Evolutionary conservation across 2,797 vertebrate genomes (phyloP), one percentile per base, ranked within the genome.

Genomic region (Clarias fuscus): DNA sequence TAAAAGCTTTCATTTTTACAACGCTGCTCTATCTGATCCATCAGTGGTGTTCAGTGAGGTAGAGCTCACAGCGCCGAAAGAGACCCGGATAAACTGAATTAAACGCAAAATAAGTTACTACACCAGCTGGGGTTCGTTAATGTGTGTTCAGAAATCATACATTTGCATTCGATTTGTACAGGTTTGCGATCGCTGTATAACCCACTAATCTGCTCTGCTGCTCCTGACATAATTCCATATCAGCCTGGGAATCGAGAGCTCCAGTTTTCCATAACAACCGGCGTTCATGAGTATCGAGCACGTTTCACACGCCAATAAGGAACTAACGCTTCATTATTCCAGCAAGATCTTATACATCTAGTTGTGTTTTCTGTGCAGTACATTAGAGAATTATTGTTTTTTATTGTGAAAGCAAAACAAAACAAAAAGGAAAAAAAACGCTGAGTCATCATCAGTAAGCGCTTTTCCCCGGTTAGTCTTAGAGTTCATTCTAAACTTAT

Each of bases 181-280:
- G 61, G 61, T 80, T 40, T 81, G 61, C 15, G 24, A 17, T 65
- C 65, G 62, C 62, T 84, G 43, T 65, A 27, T 77, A 76, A 65
- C 83, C 58, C 61, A 76, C 33, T 84, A 76, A 84, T 84, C 61
- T 76, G 70, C 68, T 61, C 77, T 48, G 81, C 27, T 83, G 83
- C 37, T 84, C 59, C 65, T 76, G 83, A 84, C 71, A 84, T 61
- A 76, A 20, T 84, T 76, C 83, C 17, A 1, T 64, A 61, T 84
- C 37, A n/a, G 59, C 71, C 58, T 48, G 58, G 70, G 70, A 84
- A 84, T 70, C 62, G 3, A 24, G 30, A 70, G 81, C 81, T 71
- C 81, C 24, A 59, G n/a, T 58, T 83, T 67, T 83, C 67, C 13
- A 37, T 8, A 58, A 30, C 79, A n/a, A 27, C 61, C 62, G 17